Base-by-base conservation (phyloP, 2,113 vertebrate genomes). In the Scortum barcoo region DNA sequence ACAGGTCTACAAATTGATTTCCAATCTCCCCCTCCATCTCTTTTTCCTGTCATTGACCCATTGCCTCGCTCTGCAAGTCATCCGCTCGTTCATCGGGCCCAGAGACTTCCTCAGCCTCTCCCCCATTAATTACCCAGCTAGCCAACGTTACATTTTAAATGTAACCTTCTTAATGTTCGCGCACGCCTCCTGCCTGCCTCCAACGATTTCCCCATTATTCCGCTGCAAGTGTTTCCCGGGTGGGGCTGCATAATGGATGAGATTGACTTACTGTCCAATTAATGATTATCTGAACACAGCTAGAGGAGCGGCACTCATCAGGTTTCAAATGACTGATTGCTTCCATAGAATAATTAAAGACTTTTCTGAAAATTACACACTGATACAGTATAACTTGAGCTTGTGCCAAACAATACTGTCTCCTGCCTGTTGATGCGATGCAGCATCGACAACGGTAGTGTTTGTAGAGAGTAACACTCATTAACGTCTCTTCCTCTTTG, bases 221-320 rank as follows among this genome's bases (percentile, higher is more conserved):
- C 20, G 38, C 83, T 78, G 82, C 70, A 5, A 88, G 77, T 78
- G 83, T 89, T 90, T 88, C 86, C 91, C 53, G 83, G 83, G 89
- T 33, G 84, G 88, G 80, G 79, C 81, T 90, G 85, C 90, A 92
- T 94, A 92, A 94, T 93, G 91, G 88, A 95, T 93, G 89, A 89
- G 87, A 94, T 92, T 88, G 94, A 93, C 91, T 93, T 84, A 81
- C 90, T 78, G 85, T 91, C 91, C 89, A 90, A 93, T 94, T 92
- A 92, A 94, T 86, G 91, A 92, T 93, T 86, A 85, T 86, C 67
- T 76, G 81, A 88, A 88, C 86, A 82, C 88, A 84, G 80, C 82
- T 51, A 81, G 72, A 76, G 89, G 69, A 83, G 69, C 60, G 40
- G 72, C 73, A 1, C 83, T 89, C 76, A 63, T 88, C 78, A 54